Percentiles rank a stretch among this genome's conserved stretches.
phyloP scores from a whole-genome alignment of 2,797 vertebrate genomes.

The Prionace glauca region DNA sequence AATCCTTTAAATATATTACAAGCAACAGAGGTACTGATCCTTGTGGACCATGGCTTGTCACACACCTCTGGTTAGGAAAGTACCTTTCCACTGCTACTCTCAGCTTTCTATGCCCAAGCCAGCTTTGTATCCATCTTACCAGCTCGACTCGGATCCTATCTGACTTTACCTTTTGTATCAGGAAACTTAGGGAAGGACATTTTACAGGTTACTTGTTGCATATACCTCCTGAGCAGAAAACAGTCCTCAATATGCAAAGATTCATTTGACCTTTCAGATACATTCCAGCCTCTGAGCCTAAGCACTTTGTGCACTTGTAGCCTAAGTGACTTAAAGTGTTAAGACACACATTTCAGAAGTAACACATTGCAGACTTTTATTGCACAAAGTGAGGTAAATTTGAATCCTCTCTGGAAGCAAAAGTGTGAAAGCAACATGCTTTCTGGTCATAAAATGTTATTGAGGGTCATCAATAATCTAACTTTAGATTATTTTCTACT shows the following conservation, averaged over 20 bases:
- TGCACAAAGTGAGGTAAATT: conserved; percentile 5
- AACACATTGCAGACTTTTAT: background rate
- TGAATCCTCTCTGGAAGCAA: background rate
- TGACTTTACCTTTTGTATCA: too few relatives aligned
- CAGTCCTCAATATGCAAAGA: background rate
- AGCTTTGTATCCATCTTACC: too few relatives aligned
- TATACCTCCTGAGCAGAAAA: background rate
- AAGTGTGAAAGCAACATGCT: background rate
- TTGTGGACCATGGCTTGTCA: too few relatives aligned
- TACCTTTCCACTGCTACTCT: too few relatives aligned
- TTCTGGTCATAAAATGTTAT: background rate
- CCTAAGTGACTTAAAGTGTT: too few relatives aligned
- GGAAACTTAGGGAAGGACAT: background rate
- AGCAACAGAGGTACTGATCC: too few relatives aligned
- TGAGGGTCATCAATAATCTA: background rate
- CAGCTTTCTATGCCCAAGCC: too few relatives aligned
- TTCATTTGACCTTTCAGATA: background rate
- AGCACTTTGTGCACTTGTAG: background rate
- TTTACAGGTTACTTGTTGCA: background rate
- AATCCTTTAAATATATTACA: too few relatives aligned
- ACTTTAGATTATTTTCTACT: background rate
- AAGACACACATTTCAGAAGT: background rate
- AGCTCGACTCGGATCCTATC: too few relatives aligned
- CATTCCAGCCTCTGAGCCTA: background rate
- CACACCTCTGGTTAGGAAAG: too few relatives aligned